Conservation (phyloP, 2,888 invertebrate genomes). For the Cheilosia urbana region DNA sequence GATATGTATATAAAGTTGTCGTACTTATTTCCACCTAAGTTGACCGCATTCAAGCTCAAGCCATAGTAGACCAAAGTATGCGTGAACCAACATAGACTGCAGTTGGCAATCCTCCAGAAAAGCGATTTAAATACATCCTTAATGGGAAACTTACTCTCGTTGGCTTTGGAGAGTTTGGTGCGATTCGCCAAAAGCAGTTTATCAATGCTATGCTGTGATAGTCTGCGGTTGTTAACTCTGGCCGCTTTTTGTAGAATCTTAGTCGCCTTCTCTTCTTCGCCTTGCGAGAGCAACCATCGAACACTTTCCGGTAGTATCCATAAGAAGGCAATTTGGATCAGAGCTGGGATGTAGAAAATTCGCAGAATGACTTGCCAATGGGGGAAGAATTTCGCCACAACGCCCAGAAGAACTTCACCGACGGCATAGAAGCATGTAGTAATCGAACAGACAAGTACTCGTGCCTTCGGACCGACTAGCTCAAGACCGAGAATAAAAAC, state of each 20-base stretch:
- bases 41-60: slow-evolving; percentile 90
- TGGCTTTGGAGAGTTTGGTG: slow-evolving; percentile 78
- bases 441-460: slow-evolving; percentile 89
- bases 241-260: slow-evolving; percentile 87
- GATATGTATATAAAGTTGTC: slow-evolving; percentile 87
- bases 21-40: slow-evolving; percentile 89
- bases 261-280: slow-evolving; percentile 85
- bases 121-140: slow-evolving; percentile 80
- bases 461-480: slow-evolving; percentile 89
- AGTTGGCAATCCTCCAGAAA: slow-evolving; percentile 84
- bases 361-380: slow-evolving; percentile 89
- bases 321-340: slow-evolving; percentile 88
- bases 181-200: slow-evolving; percentile 80
- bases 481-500: slow-evolving; percentile 91
- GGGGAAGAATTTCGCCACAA: slow-evolving; percentile 87
- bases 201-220: slow-evolving; percentile 85
- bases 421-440: slow-evolving; percentile 89
- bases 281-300: slow-evolving; percentile 89
- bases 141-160: slow-evolving; percentile 81
- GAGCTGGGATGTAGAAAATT: slow-evolving; percentile 87
- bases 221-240: slow-evolving; percentile 86
- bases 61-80: slow-evolving; percentile 92
- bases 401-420: slow-evolving; percentile 88
- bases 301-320: slow-evolving; percentile 89
- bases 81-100: slow-evolving; percentile 92